Base-by-base conservation (phyloP, 2,888 invertebrate genomes). In the Monoplex corrugatus region DNA sequence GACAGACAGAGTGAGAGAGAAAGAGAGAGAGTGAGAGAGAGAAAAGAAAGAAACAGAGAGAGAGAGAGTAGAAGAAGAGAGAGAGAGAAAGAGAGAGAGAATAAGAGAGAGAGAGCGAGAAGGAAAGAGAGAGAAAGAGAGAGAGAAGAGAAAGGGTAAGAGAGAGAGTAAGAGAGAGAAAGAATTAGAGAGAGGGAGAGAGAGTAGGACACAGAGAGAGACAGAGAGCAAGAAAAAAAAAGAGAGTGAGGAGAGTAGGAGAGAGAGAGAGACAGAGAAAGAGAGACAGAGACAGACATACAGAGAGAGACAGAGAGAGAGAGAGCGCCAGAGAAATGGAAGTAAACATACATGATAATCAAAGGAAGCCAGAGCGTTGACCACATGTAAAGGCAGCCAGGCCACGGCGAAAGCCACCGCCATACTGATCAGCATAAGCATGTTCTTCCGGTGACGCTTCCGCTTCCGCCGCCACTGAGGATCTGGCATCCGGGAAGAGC, bases 391-490 rank as follows among this genome's bases (percentile, higher is more conserved):
- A 0, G 94, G 94, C 43, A 94, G 92, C 94, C 94, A 94, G 35
- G 93, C 92, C 13, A 94, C 90, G 0, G 93, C 94, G 78, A 94
- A 94, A 44, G 93, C 91, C 63, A 92, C 90, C 6, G 94, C 93
- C 90, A 94, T 94, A 86, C 93, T 92, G 45, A 92, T 92, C 35
- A 94, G 90, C 68, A 94, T 93, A 90, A 95, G 95, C 6, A 96
- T 91, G 89, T 96, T 91, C 96, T 95, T 94, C 92, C 93, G 82
- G 92, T 94, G 89, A 90, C 95, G 91, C 32, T 89, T 82, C 85
- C 92, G 90, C 50, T 93, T 92, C 84, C 93, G 92, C 5, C 94
- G 90, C 40, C 89, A 90, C 80, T 91, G 90, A 44, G 89, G 90
- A 45, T 91, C 89, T 57, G 88, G 86, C 32, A 72, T 32, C n/a